Evolutionary conservation across 2,113 vertebrate genomes (phyloP), one percentile per base, ranked within the genome.

Genomic region (Lota lota): DNA sequence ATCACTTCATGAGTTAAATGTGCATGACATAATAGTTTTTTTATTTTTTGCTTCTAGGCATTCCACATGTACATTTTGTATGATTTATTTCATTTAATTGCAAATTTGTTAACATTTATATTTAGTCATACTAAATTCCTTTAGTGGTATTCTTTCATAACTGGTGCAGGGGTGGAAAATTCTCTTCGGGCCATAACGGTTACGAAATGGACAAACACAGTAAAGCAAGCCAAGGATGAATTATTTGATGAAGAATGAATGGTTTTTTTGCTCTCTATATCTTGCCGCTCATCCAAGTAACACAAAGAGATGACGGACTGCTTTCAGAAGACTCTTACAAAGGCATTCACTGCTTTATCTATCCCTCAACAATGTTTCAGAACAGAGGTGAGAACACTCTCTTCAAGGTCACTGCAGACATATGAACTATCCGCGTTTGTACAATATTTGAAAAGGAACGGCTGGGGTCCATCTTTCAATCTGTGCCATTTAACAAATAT

Each of bases 81-180:
- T 28, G 28, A 28, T 28, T 28, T 28, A 28, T 28, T 28, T 28
- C 28, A 28, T 28, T 28, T 28, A 28, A 28, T 28, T 28, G 28
- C 28, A 28, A 28, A 28, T 28, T 28, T 3, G 4, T 28, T 28
- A 28, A 28, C 28, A 28, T 28, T 28, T 28, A 5, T 28, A 28
- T 28, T 28, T 28, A 28, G 28, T 28, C 28, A 28, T 28, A 28
- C 28, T 5, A 28, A 2, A 28, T 28, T 28, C 4, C 28, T 5
- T 28, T 28, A 28, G 28, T 28, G 28, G 28, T 28, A 28, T 28
- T 11, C 58, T 85, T 80, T 87, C 63, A 72, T 76, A 83, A 83
- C 76, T 61, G 62, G 17, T 70, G 81, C 73, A 69, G 73, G 70
- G 77, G 82, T 66, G 67, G 67, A 73, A 77, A 62, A 28, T 69